A percentile compares a stretch with the other conserved stretches of the same genome.
Evolutionary conservation across 2,888 invertebrate species (phyloP).

Genomic region (Tortricodes alternella): DNA sequence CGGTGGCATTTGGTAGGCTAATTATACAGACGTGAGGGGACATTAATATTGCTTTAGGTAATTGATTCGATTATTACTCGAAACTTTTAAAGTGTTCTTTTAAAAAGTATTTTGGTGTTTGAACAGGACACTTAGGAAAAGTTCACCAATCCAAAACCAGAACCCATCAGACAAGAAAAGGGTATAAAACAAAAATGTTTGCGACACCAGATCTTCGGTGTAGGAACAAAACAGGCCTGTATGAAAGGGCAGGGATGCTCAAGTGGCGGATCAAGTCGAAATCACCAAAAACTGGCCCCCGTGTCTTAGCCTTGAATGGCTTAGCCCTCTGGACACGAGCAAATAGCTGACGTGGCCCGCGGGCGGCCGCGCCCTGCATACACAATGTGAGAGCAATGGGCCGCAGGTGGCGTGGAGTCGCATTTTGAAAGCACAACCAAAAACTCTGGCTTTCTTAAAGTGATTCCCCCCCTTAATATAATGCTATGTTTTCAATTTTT

Average conservation of each 20-base stretch:
- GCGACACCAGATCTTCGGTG: constrained; percentile 24
- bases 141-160: constrained; percentile 10
- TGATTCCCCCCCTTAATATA: too few relatives aligned
- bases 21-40: constrained; percentile 7
- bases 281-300: constrained; percentile 79
- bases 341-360: constrained; percentile 81
- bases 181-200: constrained; percentile 23
- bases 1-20: constrained; percentile 2
- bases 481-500: too few relatives aligned
- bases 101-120: too few relatives aligned
- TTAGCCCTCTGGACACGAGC: constrained; percentile 81
- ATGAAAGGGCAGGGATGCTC: constrained; percentile 42
- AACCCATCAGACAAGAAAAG: constrained; percentile 8
- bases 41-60: too few relatives aligned
- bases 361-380: constrained; percentile 79
- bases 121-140: too few relatives aligned
- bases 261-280: constrained; percentile 66
- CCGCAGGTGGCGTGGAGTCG: constrained; percentile 49
- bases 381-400: constrained; percentile 64
- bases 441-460: too few relatives aligned
- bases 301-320: constrained; percentile 81
- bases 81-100: too few relatives aligned
- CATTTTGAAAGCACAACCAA: too few relatives aligned
- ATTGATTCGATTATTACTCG: too few relatives aligned
- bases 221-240: too few relatives aligned